These are phyloP conservation scores for Dicrostonyx torquatus DNA, from an alignment of 2,797 vertebrate species.

Conservation along the genomic window DNA sequence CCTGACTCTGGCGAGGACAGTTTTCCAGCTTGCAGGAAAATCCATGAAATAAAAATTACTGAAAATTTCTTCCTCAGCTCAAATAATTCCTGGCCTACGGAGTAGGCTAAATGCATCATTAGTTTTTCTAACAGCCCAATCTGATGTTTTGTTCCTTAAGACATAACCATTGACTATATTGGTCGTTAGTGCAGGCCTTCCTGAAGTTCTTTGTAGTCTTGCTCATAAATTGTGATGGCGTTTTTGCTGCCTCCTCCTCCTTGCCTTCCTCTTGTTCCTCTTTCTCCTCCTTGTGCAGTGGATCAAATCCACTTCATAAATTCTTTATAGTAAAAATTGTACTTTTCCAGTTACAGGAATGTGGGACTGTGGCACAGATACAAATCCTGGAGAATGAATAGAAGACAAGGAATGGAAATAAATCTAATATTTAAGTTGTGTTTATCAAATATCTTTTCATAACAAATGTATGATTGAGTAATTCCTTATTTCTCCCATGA, in stretches of 20 bases:
- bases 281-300: neutral
- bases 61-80: neutral
- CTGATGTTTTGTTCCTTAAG: constrained; percentile 8
- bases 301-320: neutral
- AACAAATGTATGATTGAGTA: constrained; percentile 6
- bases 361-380: neutral
- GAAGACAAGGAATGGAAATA: constrained; percentile 8
- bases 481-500: constrained; percentile 38
- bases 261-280: neutral
- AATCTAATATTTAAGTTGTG: constrained; percentile 6
- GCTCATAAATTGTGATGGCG: neutral
- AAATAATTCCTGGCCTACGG: neutral
- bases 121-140: neutral
- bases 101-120: neutral
- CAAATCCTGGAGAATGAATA: neutral
- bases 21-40: neutral
- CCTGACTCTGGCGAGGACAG: neutral
- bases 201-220: neutral
- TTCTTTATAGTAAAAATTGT: constrained; percentile 15
- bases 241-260: neutral
- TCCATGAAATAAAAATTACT: constrained; percentile 25
- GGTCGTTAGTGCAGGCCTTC: neutral
- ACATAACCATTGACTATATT: neutral
- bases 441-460: constrained; percentile 41
- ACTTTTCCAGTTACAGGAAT: constrained; percentile 14